phyloP scores from a whole-genome alignment of 1,140 invertebrate species.

The Ectropis grisescens region DNA sequence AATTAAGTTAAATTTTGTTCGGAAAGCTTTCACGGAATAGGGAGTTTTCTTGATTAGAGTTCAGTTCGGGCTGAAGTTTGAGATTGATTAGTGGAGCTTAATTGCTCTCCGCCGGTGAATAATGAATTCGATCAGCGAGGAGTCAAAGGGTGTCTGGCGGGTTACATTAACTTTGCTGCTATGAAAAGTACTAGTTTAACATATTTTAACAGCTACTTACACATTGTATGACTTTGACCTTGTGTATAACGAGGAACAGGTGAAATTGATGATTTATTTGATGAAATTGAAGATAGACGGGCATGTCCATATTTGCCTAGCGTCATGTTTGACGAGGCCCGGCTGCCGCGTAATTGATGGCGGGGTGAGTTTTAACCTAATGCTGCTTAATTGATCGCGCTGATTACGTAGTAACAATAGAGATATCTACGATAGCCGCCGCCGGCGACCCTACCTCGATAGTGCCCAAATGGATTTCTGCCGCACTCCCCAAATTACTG shows the following conservation, averaged over 20 bases:
- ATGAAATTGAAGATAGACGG: too few relatives aligned
- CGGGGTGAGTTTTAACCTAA: constrained; percentile 55
- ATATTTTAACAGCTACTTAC: too few relatives aligned
- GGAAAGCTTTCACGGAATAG: constrained; percentile 67
- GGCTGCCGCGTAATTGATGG: constrained; percentile 41
- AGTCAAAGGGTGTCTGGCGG: constrained; percentile 49
- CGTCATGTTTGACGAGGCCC: constrained; percentile 16
- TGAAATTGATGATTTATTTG: too few relatives aligned
- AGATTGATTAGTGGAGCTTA: constrained; percentile 70
- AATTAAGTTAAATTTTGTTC: constrained; percentile 71
- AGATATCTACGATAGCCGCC: constrained; percentile 21
- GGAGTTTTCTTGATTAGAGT: constrained; percentile 71
- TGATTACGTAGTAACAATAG: constrained; percentile 46
- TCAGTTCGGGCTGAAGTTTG: constrained; percentile 66
- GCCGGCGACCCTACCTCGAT: constrained; percentile 15
- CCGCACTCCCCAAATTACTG: constrained; percentile 17
- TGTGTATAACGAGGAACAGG: too few relatives aligned
- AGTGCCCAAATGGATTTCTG: constrained; percentile 27
- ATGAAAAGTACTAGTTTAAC: too few relatives aligned
- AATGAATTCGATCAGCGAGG: constrained; percentile 65
- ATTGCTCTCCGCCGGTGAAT: constrained; percentile 67
- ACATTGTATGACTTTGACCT: too few relatives aligned
- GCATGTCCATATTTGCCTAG: constrained; percentile 17
- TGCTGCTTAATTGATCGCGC: constrained; percentile 51
- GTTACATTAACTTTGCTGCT: constrained; percentile 28